A percentile compares a stretch with the other conserved stretches of the same genome.
phyloP scores from a whole-genome alignment of 2,113 vertebrate species.

The Cochlearius cochlearius region DNA sequence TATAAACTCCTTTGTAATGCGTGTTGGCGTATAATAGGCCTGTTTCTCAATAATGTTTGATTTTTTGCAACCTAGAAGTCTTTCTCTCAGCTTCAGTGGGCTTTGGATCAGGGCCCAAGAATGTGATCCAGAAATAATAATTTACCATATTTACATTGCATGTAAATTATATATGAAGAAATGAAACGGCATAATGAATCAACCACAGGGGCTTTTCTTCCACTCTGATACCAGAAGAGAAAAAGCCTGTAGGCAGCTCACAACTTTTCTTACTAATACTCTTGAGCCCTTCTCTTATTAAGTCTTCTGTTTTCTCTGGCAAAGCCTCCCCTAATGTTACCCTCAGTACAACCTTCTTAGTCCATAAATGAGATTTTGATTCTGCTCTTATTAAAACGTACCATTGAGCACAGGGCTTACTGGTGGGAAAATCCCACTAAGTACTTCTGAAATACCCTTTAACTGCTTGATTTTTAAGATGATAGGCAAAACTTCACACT shows the following conservation, averaged over 20 bases:
- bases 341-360: conserved; percentile 63
- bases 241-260: conserved; percentile 58
- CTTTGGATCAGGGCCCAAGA: conserved; percentile 58
- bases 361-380: conserved; percentile 77
- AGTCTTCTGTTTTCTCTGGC: conserved; percentile 77
- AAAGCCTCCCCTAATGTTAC: conserved; percentile 29
- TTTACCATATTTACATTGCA: conserved; percentile 49
- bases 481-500: conserved; percentile 53
- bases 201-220: conserved; percentile 60
- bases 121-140: conserved; percentile 66
- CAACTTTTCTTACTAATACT: conserved; percentile 62
- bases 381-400: conserved; percentile 70
- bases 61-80: conserved; percentile 36
- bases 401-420: conserved; percentile 65
- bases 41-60: conserved; percentile 34
- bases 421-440: conserved; percentile 80
- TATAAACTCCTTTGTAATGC: conserved; percentile 30
- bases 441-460: conserved; percentile 72
- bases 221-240: conserved; percentile 54
- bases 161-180: conserved; percentile 63
- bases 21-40: background rate
- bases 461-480: conserved; percentile 70
- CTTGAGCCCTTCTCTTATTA: conserved; percentile 50
- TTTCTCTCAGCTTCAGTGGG: conserved; percentile 41
- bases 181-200: conserved; percentile 69